phyloP scores from a whole-genome alignment of 2,888 invertebrate species.

The Drosophila austrosaltans region DNA sequence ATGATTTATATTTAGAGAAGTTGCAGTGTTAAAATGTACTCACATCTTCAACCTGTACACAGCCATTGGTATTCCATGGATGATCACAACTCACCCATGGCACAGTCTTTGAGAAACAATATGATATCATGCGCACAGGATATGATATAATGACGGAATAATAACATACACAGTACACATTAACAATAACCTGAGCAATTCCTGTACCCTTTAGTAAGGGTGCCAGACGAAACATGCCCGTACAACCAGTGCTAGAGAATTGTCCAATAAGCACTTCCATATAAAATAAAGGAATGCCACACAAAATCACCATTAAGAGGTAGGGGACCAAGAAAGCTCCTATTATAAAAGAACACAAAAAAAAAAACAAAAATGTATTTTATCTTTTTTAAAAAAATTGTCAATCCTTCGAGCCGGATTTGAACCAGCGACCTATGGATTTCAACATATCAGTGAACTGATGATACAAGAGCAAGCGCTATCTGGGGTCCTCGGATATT shows the following conservation, averaged over 20 bases:
- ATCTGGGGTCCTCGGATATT: constrained; percentile 50
- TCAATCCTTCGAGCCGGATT: constrained; percentile 76
- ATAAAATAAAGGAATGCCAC: constrained; percentile 94
- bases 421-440: constrained; percentile 80
- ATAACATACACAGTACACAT: constrained; percentile 91
- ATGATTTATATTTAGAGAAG: not conserved
- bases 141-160: constrained; percentile 94
- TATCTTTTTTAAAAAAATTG: constrained; percentile 38
- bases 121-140: constrained; percentile 90
- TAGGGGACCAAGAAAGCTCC: constrained; percentile 94
- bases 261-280: constrained; percentile 94
- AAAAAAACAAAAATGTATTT: constrained; percentile 4
- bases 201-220: constrained; percentile 96
- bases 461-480: constrained; percentile 57
- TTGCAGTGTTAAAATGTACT: constrained; percentile 14
- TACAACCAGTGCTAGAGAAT: constrained; percentile 91
- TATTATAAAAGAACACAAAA: constrained; percentile 39
- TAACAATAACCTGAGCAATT: constrained; percentile 91
- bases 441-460: constrained; percentile 62
- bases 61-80: constrained; percentile 92
- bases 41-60: constrained; percentile 84
- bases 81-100: constrained; percentile 92
- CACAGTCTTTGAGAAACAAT: constrained; percentile 87
- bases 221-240: constrained; percentile 91
- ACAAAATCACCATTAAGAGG: constrained; percentile 90